Conservation (phyloP, 2,888 invertebrate genomes). For the Metacarcinus magister region DNA sequence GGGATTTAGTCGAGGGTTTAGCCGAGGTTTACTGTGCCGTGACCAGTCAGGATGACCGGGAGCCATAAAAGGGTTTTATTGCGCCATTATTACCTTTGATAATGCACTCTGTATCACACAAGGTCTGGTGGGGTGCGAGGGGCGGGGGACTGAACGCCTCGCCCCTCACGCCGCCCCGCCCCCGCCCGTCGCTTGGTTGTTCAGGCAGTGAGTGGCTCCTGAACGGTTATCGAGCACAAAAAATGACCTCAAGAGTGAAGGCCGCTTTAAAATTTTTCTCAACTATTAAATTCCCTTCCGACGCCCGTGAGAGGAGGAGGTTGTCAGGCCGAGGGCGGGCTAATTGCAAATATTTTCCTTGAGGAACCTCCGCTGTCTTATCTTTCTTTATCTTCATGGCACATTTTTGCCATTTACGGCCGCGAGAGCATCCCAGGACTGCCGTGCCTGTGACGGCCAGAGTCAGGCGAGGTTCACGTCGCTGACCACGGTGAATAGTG, state of each 20-base stretch:
- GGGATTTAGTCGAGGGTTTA: slow-evolving; percentile 61
- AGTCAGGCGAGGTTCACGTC: neutral
- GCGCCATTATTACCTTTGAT: slow-evolving; percentile 78
- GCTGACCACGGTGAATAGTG: neutral
- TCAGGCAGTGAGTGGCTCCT: neutral
- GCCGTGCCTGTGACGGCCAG: slow-evolving; percentile 60
- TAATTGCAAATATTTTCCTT: slow-evolving; percentile 74
- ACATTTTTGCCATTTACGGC: slow-evolving; percentile 74
- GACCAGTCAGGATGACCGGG: slow-evolving; percentile 76
- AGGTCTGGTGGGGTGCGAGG: slow-evolving; percentile 42
- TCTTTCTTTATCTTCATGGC: slow-evolving; percentile 77
- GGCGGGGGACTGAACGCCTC: neutral
- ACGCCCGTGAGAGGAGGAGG: slow-evolving; percentile 38
- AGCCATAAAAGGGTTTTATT: slow-evolving; percentile 77
- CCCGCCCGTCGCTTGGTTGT: slow-evolving; percentile 38
- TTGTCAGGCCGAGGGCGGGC: slow-evolving; percentile 54
- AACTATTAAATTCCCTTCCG: slow-evolving; percentile 36
- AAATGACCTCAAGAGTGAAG: slow-evolving; percentile 45
- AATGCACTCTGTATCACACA: slow-evolving; percentile 74
- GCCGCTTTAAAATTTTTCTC: slow-evolving; percentile 33
- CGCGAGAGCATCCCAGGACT: slow-evolving; percentile 64
- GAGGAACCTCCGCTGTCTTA: slow-evolving; percentile 68
- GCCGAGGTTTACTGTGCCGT: slow-evolving; percentile 72
- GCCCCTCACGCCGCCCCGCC: neutral
- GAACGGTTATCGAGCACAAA: slow-evolving; percentile 53